These are phyloP conservation scores for Antheraea yamamai DNA, from an alignment of 2,888 invertebrate genomes.

Conservation along the genomic window DNA sequence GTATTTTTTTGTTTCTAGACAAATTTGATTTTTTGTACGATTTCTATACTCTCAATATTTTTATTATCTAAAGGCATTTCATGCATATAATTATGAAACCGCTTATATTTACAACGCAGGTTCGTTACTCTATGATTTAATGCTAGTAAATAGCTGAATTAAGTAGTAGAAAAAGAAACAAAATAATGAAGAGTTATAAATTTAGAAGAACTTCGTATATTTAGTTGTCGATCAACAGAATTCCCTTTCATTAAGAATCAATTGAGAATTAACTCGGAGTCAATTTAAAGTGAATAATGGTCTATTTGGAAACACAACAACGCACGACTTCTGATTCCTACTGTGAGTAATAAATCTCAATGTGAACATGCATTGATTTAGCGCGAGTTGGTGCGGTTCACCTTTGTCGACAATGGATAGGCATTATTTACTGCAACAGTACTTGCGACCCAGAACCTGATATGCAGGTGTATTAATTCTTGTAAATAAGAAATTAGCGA, in stretches of 20 bases:
- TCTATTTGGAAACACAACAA: constrained; percentile 44
- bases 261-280: constrained; percentile 36
- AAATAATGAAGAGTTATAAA: not conserved
- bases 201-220: not conserved
- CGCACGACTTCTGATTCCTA: constrained; percentile 57
- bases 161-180: not conserved
- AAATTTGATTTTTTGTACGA: not conserved
- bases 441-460: not conserved
- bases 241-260: constrained; percentile 30
- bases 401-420: constrained; percentile 50
- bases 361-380: constrained; percentile 38
- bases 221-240: not conserved
- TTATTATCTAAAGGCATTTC: not conserved
- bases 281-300: constrained; percentile 42
- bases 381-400: constrained; percentile 49
- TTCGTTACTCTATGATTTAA: too few species aligned
- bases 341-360: constrained; percentile 35
- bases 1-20: too few species aligned
- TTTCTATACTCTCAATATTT: not conserved
- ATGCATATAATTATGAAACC: too few species aligned
- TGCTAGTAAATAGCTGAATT: not conserved
- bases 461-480: not conserved
- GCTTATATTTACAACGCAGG: too few species aligned
- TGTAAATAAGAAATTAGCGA: not conserved
- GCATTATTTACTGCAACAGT: constrained; percentile 37